Conservation (phyloP, 2,113 vertebrate species). For the Sceloporus undulatus region DNA sequence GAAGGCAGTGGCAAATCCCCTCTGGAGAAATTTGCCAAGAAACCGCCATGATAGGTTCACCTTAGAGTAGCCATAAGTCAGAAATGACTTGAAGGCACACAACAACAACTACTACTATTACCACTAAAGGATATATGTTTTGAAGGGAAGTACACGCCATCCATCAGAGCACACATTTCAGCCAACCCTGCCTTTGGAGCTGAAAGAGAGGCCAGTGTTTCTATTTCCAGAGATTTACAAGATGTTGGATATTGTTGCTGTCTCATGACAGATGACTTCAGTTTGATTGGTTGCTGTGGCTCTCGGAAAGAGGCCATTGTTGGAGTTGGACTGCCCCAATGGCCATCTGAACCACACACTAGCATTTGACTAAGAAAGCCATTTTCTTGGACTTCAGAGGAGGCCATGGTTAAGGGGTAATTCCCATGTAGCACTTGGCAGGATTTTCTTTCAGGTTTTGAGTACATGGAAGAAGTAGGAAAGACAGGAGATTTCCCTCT, state of each 20-base stretch:
- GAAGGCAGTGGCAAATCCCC: no score
- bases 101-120: no score
- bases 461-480: slow-evolving; percentile 65
- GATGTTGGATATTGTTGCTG: slow-evolving; percentile 75
- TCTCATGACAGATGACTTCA: slow-evolving; percentile 78
- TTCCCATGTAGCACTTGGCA: slow-evolving; percentile 73
- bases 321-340: slow-evolving; percentile 65
- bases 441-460: slow-evolving; percentile 75
- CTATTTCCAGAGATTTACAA: slow-evolving; percentile 68
- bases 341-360: slow-evolving; percentile 75
- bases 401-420: slow-evolving; percentile 75
- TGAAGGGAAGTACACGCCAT: slow-evolving; percentile 78
- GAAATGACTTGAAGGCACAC: no score
- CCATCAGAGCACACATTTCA: slow-evolving; percentile 75
- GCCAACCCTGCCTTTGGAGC: slow-evolving; percentile 81
- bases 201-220: slow-evolving; percentile 77
- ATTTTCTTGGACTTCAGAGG: slow-evolving; percentile 78
- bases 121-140: slow-evolving; percentile 92
- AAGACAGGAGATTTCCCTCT: slow-evolving; percentile 74
- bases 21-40: no score
- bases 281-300: slow-evolving; percentile 81
- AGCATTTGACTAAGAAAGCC: slow-evolving; percentile 86
- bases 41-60: no score
- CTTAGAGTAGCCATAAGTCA: no score
- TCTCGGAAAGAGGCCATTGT: slow-evolving; percentile 76